Percentiles rank a stretch among this genome's conserved stretches.
These are phyloP conservation scores for Poicephalus gulielmi DNA, from an alignment of 2,113 vertebrate genomes.

Conservation along the genomic window DNA sequence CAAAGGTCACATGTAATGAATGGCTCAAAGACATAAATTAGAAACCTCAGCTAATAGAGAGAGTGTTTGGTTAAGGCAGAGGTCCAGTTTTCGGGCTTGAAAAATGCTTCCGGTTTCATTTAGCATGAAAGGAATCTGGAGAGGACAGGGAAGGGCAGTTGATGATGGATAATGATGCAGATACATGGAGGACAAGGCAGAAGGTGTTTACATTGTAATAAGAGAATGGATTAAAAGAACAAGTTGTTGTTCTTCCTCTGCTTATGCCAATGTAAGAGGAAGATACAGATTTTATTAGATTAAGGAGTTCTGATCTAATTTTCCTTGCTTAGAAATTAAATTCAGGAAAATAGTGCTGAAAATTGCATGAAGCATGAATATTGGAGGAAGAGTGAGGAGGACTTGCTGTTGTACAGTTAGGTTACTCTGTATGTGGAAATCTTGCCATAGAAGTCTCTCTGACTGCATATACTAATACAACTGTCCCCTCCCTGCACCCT, in stretches of 20 bases:
- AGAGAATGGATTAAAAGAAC: background rate
- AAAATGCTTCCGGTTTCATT: background rate
- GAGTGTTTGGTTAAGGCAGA: background rate
- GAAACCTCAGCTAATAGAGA: conserved; percentile 5
- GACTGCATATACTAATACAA: background rate
- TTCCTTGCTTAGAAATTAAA: background rate
- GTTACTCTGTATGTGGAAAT: background rate
- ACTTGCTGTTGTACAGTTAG: background rate
- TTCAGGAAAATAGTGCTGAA: background rate
- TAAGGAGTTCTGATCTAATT: background rate
- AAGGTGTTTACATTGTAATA: background rate
- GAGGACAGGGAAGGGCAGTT: background rate
- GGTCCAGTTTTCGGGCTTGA: background rate
- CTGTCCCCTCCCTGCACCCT: rapidly evolving
- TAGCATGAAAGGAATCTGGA: background rate
- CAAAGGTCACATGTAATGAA: background rate
- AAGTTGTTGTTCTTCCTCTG: background rate
- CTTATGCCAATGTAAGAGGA: background rate
- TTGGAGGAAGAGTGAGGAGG: background rate
- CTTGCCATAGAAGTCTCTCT: background rate
- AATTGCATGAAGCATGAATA: background rate
- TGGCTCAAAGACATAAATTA: background rate
- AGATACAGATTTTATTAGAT: background rate
- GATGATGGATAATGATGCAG: background rate
- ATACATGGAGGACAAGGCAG: background rate